Conservation (phyloP, 1,140 invertebrate species). For the Brachionus sp. region DNA sequence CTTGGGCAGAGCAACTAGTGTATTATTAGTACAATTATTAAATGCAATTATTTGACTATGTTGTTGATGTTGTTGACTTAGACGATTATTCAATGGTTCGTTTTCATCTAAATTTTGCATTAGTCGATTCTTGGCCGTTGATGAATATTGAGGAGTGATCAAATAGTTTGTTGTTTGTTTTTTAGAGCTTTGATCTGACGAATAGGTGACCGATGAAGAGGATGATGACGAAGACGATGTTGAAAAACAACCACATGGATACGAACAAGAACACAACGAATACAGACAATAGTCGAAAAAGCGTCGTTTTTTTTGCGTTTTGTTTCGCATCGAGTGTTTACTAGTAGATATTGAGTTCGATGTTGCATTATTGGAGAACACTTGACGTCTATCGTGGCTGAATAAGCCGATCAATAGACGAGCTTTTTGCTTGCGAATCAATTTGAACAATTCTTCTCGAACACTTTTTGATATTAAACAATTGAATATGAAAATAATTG, state of each 20-base stretch:
- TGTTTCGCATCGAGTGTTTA: not conserved
- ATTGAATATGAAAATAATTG: constrained; percentile 34
- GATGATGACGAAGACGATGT: not conserved
- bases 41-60: not conserved
- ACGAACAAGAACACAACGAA: not conserved
- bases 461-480: constrained; percentile 27
- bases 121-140: not conserved
- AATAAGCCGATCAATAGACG: not conserved
- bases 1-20: not conserved
- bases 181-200: not conserved
- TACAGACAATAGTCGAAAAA: constrained; percentile 19
- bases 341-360: not conserved
- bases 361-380: not conserved
- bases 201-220: not conserved
- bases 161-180: constrained; percentile 7
- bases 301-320: not conserved
- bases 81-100: not conserved
- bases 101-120: constrained; percentile 3
- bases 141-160: not conserved
- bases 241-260: not conserved
- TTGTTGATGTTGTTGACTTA: not conserved
- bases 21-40: not conserved
- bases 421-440: constrained; percentile 1
- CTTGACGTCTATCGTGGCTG: not conserved
- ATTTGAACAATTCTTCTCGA: constrained; percentile 10